Evolutionary conservation across 2,888 invertebrate species (phyloP), one percentile per base, ranked within the genome.

Genomic region (Synergus laeviventris): DNA sequence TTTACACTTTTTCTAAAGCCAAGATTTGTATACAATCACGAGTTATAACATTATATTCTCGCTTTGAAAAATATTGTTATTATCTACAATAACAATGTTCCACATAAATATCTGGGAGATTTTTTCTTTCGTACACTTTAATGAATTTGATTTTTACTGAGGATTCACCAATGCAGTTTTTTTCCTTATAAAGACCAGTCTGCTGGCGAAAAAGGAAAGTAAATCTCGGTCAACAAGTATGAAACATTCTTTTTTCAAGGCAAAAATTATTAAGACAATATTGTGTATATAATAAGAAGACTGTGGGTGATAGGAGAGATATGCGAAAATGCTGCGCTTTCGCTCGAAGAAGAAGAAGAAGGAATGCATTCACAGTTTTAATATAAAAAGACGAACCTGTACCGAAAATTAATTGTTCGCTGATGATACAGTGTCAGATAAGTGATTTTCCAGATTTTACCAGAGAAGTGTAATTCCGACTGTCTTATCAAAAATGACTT

Each of bases 241-340:
- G 64, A 45, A 64, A 64, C 16, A 14, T 5, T 5, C n/a, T 64
- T 24, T 21, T 42, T 64, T 70, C 8, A 9, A 8, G 8, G 31
- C 1, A 16, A 14, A 12, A n/a, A 11, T 31, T 2, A 45, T 45
- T 49, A 9, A 49, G 18, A 56, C 21, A 56, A 9, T 56, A 21
- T 8, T 5, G 7, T 9, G 54, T 54, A 54, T 5, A 8, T 18
- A 54, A 54, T 54, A 66, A 45, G 42, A 45, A 45, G 16, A 45
- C 16, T 66, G 66, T 42, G 42, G 49, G 66, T 70, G 31, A 31
- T 66, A 49, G 49, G 21, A 70, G 66, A 24, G 31, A 70, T 21
- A 11, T 64, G 12, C 31, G 18, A 56, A 56, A 18, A 56, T 56
- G 2, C 8, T 21, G 21, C 2, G 18, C 2, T 21, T 9, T 45